Conservation (phyloP, 2,888 invertebrate genomes). For the Ganaspis brasiliensis region DNA sequence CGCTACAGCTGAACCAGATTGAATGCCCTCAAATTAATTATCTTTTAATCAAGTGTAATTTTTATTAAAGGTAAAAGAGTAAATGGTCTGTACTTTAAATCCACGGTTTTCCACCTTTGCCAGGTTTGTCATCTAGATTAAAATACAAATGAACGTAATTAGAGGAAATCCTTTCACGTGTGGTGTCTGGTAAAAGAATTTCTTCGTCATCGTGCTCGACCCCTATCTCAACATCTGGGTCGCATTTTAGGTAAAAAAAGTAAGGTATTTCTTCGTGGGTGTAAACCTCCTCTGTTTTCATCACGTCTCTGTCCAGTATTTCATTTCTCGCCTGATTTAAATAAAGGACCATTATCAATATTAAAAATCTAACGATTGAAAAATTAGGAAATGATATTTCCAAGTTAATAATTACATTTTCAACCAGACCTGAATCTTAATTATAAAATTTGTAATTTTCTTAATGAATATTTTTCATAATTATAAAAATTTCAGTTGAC, state of each 20-base stretch:
- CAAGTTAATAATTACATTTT: too few relatives aligned
- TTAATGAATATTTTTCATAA: neutral
- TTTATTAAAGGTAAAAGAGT: neutral
- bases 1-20: too few relatives aligned
- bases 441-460: too few relatives aligned
- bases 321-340: slow-evolving; percentile 54
- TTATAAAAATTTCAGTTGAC: neutral
- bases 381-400: too few relatives aligned
- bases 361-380: neutral
- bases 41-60: neutral
- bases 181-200: slow-evolving; percentile 58
- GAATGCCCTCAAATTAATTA: too few relatives aligned
- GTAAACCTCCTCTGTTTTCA: slow-evolving; percentile 49
- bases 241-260: slow-evolving; percentile 57
- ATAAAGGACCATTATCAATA: neutral
- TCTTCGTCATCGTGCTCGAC: slow-evolving; percentile 63
- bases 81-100: neutral
- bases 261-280: slow-evolving; percentile 58
- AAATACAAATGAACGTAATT: slow-evolving; percentile 62
- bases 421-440: too few relatives aligned
- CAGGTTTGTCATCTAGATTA: slow-evolving; percentile 64
- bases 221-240: slow-evolving; percentile 59
- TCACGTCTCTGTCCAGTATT: slow-evolving; percentile 52
- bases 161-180: slow-evolving; percentile 61
- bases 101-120: slow-evolving; percentile 37